Base-by-base conservation (phyloP, 2,113 vertebrate genomes). In the Perca schrenkii region DNA sequence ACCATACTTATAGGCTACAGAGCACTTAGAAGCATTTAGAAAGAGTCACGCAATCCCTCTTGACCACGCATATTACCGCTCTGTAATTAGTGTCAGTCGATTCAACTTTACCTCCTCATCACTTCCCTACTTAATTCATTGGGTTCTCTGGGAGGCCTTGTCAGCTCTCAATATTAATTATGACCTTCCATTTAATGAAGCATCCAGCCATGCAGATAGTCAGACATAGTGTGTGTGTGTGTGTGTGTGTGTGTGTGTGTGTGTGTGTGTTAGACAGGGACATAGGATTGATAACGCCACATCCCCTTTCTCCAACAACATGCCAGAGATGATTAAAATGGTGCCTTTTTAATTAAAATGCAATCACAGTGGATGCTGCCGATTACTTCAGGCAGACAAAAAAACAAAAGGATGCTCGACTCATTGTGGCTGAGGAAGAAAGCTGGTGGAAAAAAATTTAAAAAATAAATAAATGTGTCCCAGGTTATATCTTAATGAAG, bases 161-260 rank as follows among this genome's bases (percentile, higher is more conserved):
- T 93, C 91, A 86, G 91, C 88, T 92, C 91, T 93, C 92, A 93
- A 92, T 90, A 92, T 94, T 93, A 94, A 94, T 93, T 91, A 94
- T 58, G 63, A 89, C 87, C 72, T 89, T 93, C 84, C 87, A 88
- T 91, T 91, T 91, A 94, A 93, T 91, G 90, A 93, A 84, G 80
- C 87, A 83, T 83, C 78, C 88, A 89, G 79, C 75, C 81, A 88
- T 82, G 89, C 87, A 78, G 87, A 87, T 74, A 84, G 77, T 86
- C 77, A 62, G 86, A 81, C 75, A 68, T 22, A 49, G 70, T 72
- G 61, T 17, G 75, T 34, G 62, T 28, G 28, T 74, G 63, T 36
- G 13, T 57, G 67, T 53, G 57, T 50, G 60, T 50, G 43, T 49
- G 66, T 43, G 25, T 28, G 78, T 71, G 77, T 84, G 90, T 43